phyloP scores from a whole-genome alignment of 2,888 invertebrate species.

The Drosophila planitibia region DNA sequence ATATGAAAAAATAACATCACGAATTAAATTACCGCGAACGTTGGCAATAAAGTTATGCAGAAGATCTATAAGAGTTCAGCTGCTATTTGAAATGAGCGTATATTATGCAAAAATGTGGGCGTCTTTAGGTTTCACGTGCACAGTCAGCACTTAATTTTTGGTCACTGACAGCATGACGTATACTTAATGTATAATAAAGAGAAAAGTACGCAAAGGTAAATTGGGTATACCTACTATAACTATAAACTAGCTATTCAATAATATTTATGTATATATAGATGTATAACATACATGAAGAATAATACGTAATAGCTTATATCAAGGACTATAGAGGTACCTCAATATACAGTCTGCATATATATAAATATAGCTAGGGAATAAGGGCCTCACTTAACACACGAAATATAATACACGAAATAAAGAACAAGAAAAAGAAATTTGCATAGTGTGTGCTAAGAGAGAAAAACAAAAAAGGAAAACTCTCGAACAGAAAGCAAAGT shows the following conservation, averaged over 20 bases:
- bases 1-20: slow-evolving; percentile 50
- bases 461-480: slow-evolving; percentile 26
- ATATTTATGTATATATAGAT: not conserved
- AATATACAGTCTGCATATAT: not conserved
- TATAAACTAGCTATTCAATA: not conserved
- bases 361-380: slow-evolving; percentile 7
- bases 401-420: slow-evolving; percentile 16
- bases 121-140: slow-evolving; percentile 34
- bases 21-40: slow-evolving; percentile 66
- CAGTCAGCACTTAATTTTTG: slow-evolving; percentile 31
- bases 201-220: not conserved
- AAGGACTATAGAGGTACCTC: not conserved
- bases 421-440: slow-evolving; percentile 42
- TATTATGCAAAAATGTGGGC: slow-evolving; percentile 60
- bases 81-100: slow-evolving; percentile 38
- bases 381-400: slow-evolving; percentile 22
- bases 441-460: slow-evolving; percentile 43
- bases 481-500: slow-evolving; percentile 62
- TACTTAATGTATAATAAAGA: slow-evolving; percentile 30
- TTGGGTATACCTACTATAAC: not conserved
- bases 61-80: slow-evolving; percentile 34
- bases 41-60: slow-evolving; percentile 23
- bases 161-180: slow-evolving; percentile 32
- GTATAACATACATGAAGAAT: not conserved
- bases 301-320: not conserved